Conservation (phyloP, 2,797 vertebrate genomes). For the Catostomus latipinnis region DNA sequence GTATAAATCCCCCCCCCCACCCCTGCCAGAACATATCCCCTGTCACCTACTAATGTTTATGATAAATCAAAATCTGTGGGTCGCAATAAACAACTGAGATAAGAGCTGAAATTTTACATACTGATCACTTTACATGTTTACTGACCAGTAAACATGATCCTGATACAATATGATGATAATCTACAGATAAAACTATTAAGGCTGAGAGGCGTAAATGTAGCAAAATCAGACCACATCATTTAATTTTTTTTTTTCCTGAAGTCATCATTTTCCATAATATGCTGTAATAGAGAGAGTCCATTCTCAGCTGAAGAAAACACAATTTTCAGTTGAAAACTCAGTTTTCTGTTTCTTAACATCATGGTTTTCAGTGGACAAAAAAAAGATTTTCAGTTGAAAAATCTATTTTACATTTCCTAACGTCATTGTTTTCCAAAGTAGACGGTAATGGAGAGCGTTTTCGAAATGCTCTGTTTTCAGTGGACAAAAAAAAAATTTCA, state of each 20-base stretch:
- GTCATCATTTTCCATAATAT: no score
- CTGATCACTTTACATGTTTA: neutral
- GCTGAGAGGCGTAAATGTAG: neutral
- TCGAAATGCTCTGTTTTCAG: no score
- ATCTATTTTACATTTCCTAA: no score
- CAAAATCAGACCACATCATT: neutral
- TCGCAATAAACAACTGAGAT: constrained; percentile 44
- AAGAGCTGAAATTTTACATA: constrained; percentile 9
- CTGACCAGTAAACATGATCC: constrained; percentile 4
- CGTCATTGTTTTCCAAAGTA: no score
- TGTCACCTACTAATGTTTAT: constrained; percentile 71
- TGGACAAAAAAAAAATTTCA: no score
- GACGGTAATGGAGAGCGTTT: no score
- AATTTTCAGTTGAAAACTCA: no score
- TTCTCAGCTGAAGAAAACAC: no score
- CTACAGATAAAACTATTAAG: neutral
- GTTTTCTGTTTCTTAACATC: no score
- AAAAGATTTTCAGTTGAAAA: no score
- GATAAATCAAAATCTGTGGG: constrained; percentile 70
- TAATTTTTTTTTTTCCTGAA: neutral
- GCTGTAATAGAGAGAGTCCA: no score
- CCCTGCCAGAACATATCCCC: constrained; percentile 68
- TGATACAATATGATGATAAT: neutral
- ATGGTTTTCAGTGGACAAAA: no score
- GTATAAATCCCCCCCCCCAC: constrained; percentile 63